phyloP scores from a whole-genome alignment of 2,888 invertebrate species.

The Cyclophora albipunctata region DNA sequence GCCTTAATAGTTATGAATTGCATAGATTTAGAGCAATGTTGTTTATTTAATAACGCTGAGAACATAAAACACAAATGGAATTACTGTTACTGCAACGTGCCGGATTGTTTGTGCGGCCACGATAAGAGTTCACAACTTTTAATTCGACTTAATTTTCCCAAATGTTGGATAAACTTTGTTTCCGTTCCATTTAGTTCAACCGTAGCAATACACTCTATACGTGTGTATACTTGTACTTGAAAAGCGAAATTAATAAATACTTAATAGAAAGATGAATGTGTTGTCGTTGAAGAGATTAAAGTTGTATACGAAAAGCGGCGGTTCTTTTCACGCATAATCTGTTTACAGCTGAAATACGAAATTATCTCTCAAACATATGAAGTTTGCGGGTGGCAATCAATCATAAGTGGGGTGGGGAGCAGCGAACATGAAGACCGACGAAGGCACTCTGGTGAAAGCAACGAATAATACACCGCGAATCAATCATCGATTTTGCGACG shows the following conservation, averaged over 20 bases:
- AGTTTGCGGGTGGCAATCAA: slow-evolving; percentile 69
- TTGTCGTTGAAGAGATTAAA: slow-evolving; percentile 47
- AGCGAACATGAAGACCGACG: slow-evolving; percentile 57
- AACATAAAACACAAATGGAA: slow-evolving; percentile 26
- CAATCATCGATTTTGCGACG: slow-evolving; percentile 73
- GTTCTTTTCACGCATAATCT: slow-evolving; percentile 70
- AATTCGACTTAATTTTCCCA: no score
- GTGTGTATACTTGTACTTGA: no score
- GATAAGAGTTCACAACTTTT: not conserved
- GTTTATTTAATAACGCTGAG: slow-evolving; percentile 21
- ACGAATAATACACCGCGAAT: slow-evolving; percentile 71
- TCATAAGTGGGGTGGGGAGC: slow-evolving; percentile 60
- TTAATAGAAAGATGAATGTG: slow-evolving; percentile 29
- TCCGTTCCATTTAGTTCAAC: not conserved
- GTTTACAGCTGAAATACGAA: slow-evolving; percentile 73
- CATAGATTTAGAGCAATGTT: slow-evolving; percentile 27
- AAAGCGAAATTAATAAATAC: no score
- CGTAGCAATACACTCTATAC: no score
- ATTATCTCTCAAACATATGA: slow-evolving; percentile 73
- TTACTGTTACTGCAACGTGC: slow-evolving; percentile 22
- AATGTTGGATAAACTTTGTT: no score
- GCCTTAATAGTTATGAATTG: slow-evolving; percentile 40
- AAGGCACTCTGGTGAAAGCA: slow-evolving; percentile 65
- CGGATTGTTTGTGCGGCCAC: slow-evolving; percentile 16
- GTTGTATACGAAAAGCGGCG: slow-evolving; percentile 41